Evolutionary conservation across 2,888 invertebrate genomes (phyloP).

Genomic region (Brenthis daphne): DNA sequence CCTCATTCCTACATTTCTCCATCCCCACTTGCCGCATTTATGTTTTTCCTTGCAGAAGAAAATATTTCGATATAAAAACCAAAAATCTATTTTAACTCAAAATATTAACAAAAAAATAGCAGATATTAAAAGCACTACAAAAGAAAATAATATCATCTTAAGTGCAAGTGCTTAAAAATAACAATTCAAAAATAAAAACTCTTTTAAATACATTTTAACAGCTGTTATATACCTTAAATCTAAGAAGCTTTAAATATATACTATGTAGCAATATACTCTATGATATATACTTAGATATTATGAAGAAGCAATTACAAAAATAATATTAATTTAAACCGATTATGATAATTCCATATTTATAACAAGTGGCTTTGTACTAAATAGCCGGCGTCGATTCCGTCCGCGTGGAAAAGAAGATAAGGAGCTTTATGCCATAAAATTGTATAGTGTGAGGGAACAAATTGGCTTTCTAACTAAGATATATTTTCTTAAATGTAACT

Average conservation of each 20-base stretch:
- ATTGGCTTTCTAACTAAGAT: constrained; percentile 18
- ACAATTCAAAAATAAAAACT: too few species aligned
- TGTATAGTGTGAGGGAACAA: constrained; percentile 41
- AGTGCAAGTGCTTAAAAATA: too few species aligned
- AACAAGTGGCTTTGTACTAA: background rate
- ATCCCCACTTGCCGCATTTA: constrained; percentile 45
- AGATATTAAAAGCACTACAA: too few species aligned
- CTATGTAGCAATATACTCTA: too few species aligned
- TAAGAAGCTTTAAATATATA: too few species aligned
- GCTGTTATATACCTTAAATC: too few species aligned
- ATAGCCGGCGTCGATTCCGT: background rate
- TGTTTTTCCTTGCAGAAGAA: constrained; percentile 42
- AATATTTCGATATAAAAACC: background rate
- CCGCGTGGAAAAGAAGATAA: constrained; percentile 71
- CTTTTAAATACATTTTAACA: too few species aligned
- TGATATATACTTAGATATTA: too few species aligned
- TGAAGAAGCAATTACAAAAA: too few species aligned
- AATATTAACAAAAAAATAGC: too few species aligned
- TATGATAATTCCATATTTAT: background rate
- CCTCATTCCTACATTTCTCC: constrained; percentile 47
- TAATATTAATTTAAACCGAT: background rate
- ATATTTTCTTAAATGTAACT: too few species aligned
- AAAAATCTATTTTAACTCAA: background rate
- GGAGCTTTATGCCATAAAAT: constrained; percentile 70
- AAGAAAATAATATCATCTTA: too few species aligned